phyloP scores from a whole-genome alignment of 2,888 invertebrate species.

The Phortica okadai region DNA sequence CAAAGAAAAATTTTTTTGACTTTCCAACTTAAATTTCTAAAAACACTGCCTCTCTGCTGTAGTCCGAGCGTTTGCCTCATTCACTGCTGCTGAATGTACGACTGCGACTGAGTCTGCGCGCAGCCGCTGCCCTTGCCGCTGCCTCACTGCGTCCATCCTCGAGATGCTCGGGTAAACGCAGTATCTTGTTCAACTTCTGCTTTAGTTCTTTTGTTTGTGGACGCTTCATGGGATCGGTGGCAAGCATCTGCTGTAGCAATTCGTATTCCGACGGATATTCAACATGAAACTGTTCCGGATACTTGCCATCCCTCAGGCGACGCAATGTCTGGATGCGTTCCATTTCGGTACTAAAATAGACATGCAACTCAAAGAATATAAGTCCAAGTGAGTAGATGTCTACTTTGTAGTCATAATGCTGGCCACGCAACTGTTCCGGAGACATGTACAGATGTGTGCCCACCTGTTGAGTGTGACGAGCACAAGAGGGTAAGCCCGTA shows the following conservation, averaged over 20 bases:
- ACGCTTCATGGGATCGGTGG: constrained; percentile 83
- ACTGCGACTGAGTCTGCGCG: constrained; percentile 63
- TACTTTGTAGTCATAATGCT: constrained; percentile 91
- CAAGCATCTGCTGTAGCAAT: constrained; percentile 87
- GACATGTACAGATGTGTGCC: constrained; percentile 98
- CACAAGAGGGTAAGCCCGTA: constrained; percentile 69
- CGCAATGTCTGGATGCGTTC: constrained; percentile 86
- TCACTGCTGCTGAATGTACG: constrained; percentile 67
- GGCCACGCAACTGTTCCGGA: constrained; percentile 90
- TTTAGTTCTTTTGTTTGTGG: constrained; percentile 86
- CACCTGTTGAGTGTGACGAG: constrained; percentile 81
- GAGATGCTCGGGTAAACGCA: constrained; percentile 61
- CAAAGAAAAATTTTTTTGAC: constrained; percentile 25
- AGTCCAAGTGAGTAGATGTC: constrained; percentile 97
- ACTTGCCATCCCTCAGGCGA: constrained; percentile 81
- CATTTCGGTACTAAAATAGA: constrained; percentile 93
- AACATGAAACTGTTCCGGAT: constrained; percentile 82
- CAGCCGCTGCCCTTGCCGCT: constrained; percentile 58
- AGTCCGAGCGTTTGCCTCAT: background rate
- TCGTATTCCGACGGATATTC: constrained; percentile 83
- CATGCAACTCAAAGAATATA: constrained; percentile 93
- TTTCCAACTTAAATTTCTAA: constrained; percentile 32
- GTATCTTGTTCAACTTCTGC: constrained; percentile 63
- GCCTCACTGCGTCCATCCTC: constrained; percentile 56
- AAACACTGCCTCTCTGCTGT: background rate